Conservation (phyloP, 2,113 vertebrate species). For the Ardeotis arabs region DNA sequence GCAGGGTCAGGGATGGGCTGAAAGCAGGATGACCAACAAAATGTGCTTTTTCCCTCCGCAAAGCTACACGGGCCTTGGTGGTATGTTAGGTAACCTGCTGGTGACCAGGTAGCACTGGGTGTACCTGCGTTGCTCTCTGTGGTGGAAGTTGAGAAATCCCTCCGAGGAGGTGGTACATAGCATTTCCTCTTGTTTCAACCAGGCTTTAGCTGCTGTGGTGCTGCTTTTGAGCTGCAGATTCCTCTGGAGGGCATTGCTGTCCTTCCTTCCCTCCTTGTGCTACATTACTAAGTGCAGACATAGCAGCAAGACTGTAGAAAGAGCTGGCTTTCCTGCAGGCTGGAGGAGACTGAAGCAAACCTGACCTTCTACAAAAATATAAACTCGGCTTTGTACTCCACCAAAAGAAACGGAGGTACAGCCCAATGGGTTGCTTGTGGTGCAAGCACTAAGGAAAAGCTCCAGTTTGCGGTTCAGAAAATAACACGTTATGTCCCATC, state of each 20-base stretch:
- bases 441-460: background rate
- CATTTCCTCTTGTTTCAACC: background rate
- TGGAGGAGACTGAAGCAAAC: background rate
- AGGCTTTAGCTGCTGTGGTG: background rate
- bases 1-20: background rate
- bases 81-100: background rate
- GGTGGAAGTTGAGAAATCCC: background rate
- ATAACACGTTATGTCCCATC: background rate
- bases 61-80: background rate
- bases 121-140: background rate
- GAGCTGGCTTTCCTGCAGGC: background rate
- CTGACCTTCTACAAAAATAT: background rate
- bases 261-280: background rate
- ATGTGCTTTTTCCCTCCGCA: background rate
- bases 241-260: background rate
- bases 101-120: background rate
- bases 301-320: background rate
- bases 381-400: background rate
- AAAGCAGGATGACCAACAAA: background rate
- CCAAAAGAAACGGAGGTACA: background rate
- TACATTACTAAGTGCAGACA: background rate
- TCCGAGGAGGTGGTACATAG: background rate
- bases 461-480: background rate
- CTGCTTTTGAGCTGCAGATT: background rate
- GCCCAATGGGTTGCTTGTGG: background rate